A percentile compares a stretch with the other conserved stretches of the same genome.
Conservation (phyloP, 2,888 invertebrate genomes). For the Furcula furcula region DNA sequence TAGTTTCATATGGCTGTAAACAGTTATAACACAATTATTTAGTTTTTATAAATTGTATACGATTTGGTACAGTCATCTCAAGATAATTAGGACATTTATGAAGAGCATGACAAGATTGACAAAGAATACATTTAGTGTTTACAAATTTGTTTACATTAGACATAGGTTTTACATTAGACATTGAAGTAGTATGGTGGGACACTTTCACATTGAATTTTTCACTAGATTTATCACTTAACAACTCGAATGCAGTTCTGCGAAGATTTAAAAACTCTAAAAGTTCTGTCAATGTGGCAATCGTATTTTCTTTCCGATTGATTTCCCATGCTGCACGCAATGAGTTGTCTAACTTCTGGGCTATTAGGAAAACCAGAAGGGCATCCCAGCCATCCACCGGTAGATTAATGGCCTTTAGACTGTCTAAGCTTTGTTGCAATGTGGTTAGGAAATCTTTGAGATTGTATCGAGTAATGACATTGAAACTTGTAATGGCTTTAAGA, state of each 20-base stretch:
- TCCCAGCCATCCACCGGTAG: conserved; percentile 3
- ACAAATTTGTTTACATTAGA: neutral
- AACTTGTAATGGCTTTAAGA: neutral
- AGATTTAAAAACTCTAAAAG: neutral
- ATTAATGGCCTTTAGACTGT: conserved; percentile 2
- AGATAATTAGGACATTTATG: neutral
- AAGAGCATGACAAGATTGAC: neutral
- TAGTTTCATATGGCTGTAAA: conserved; percentile 2
- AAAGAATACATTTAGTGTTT: neutral
- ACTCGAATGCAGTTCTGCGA: conserved; percentile 5
- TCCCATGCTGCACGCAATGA: conserved; percentile 10
- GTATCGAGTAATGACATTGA: neutral
- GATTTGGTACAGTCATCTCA: neutral
- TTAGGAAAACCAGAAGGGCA: conserved; percentile 5
- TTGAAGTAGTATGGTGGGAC: neutral
- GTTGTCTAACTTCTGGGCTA: conserved; percentile 9
- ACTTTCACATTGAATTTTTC: neutral
- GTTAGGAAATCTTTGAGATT: conserved; percentile 2
- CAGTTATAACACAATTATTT: too few species aligned
- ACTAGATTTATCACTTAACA: conserved; percentile 1
- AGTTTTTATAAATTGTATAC: neutral
- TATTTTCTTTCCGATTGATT: conserved; percentile 4
- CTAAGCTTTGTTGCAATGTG: conserved; percentile 6
- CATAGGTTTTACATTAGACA: too few species aligned
- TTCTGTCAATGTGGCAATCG: neutral